Base-by-base conservation (phyloP, 2,888 invertebrate species). In the Taphrorychus bicolor region DNA sequence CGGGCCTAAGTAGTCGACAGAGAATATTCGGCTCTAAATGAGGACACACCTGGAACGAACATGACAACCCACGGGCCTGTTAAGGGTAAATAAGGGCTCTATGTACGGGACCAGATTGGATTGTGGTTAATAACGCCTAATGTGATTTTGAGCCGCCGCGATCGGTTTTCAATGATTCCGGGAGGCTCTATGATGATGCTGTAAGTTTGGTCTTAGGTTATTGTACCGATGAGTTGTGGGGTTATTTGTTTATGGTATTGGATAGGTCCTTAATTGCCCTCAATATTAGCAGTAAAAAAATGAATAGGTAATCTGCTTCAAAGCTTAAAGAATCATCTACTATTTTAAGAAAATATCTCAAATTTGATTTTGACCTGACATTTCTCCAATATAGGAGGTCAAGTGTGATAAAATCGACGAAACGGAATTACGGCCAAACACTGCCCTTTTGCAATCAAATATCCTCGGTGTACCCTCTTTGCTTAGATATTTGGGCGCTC, bases 91-190 rank as follows among this genome's bases (percentile, higher is more conserved):
- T 60, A 60, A 42, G 53, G 60, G 23, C 60, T 60, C 42, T 58
- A 58, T 45, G 58, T 45, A 14, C 58, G 22, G 21, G 18, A 18
- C 54, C 23, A 45, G 48, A 54, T 62, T 48, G 61, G 22, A 62
- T 62, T 54, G 53, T 23, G 54, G 60, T 54, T 62, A 62, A 54
- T 62, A 54, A 45, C 54, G 48, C 61, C 54, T 53, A 62, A 62
- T 62, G 21, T 45, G 19, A 62, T 62, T 62, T 62, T 61, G 53
- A 60, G 60, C 19, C 51, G 52, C 60, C 51, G 24, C 17, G 49
- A 52, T 52, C 40, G 60, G 49, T 52, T 52, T 52, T 53, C 41
- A 18, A 56, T 56, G 58, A 18, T 14, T 45, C n/a, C 22, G 22
- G 18, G 11, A 21, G 21, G 51, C 9, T 51, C 48, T 48, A 48